phyloP scores from a whole-genome alignment of 1,140 invertebrate species.

The Formica exsecta region DNA sequence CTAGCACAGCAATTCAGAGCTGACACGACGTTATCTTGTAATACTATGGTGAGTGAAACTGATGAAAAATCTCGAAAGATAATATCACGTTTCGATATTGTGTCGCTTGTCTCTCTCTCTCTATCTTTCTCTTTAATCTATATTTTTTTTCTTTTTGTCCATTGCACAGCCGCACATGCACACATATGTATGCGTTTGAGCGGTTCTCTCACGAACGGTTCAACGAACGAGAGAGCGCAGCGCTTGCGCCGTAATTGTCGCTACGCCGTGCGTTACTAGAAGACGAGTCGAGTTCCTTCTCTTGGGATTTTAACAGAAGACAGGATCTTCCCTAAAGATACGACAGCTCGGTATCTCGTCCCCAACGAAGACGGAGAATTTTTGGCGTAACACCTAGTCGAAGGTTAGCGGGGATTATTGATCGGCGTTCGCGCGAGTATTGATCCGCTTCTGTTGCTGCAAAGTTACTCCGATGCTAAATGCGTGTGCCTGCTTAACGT shows the following conservation, averaged over 20 bases:
- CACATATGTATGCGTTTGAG: conserved; percentile 6
- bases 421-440: conserved; percentile 46
- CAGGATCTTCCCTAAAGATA: neutral
- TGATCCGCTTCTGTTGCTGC: conserved; percentile 43
- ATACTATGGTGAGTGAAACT: neutral
- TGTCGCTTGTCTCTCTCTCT: neutral
- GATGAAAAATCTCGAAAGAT: neutral
- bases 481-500: conserved; percentile 34
- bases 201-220: conserved; percentile 74
- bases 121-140: conserved; percentile 54
- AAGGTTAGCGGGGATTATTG: conserved; percentile 45
- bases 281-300: conserved; percentile 47
- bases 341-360: neutral
- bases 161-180: conserved; percentile 16
- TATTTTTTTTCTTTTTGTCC: conserved; percentile 70
- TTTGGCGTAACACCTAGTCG: conserved; percentile 11
- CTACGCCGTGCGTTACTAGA: conserved; percentile 69
- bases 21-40: neutral
- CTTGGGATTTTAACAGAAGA: conserved; percentile 30
- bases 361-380: neutral
- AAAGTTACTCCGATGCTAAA: conserved; percentile 53
- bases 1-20: neutral
- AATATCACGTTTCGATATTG: conserved; percentile 45
- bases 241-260: conserved; percentile 79
- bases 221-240: conserved; percentile 81